Evolutionary conservation across 35 echinoderm and acorn worm species (phyloP).

Genomic region (Strongylocentrotus purpuratus): DNA sequence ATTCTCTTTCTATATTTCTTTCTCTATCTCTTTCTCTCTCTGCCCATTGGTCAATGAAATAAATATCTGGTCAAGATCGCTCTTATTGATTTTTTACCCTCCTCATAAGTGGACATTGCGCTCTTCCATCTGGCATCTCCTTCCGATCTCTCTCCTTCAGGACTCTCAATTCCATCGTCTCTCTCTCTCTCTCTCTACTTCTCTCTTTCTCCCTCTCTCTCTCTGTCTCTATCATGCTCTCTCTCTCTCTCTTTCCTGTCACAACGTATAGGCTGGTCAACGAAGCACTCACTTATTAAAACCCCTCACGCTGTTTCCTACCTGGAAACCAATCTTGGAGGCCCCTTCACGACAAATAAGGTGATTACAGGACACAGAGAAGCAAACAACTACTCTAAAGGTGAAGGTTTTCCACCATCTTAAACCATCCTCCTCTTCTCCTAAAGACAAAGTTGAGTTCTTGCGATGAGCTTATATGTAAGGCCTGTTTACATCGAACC

Average conservation of each 20-base stretch:
- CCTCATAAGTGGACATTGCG: background rate
- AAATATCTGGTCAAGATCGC: background rate
- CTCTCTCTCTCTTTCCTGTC: background rate
- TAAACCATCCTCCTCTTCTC: background rate
- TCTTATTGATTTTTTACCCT: background rate
- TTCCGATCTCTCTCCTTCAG: background rate
- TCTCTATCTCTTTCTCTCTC: background rate
- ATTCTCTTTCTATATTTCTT: too few relatives aligned
- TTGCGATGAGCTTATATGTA: too few relatives aligned
- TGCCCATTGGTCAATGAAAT: background rate
- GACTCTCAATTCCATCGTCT: background rate
- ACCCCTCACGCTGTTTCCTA: background rate
- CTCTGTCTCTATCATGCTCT: background rate
- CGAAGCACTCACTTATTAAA: background rate
- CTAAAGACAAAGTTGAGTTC: too few relatives aligned
- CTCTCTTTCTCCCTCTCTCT: background rate
- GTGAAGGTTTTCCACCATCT: background rate
- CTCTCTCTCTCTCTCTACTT: background rate
- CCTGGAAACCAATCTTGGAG: slow-evolving; percentile 7
- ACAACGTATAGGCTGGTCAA: background rate
- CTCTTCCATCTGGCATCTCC: background rate
- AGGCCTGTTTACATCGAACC: too few relatives aligned
- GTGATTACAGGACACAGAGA: background rate
- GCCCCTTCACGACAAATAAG: background rate
- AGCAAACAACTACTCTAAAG: background rate